Conservation (phyloP, 2,888 invertebrate species). For the Spialia ferax region DNA sequence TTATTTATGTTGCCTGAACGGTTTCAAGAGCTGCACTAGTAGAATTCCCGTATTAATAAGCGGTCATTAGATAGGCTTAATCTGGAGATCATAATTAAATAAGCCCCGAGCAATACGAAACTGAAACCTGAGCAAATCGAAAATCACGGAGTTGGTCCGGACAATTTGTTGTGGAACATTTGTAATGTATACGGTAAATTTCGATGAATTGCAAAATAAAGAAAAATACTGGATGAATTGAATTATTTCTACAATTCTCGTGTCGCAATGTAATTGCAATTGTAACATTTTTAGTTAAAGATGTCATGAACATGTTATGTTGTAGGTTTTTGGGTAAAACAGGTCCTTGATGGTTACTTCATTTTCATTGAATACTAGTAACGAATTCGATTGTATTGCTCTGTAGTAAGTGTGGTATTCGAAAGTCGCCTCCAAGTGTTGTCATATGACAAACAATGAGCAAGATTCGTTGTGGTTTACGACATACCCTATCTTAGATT, state of each 20-base stretch:
- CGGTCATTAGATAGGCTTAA: slow-evolving; percentile 38
- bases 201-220: neutral
- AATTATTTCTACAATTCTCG: no score
- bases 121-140: slow-evolving; percentile 35
- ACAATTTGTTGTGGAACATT: slow-evolving; percentile 19
- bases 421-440: slow-evolving; percentile 50
- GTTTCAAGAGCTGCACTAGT: slow-evolving; percentile 22
- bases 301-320: neutral
- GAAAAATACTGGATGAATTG: neutral
- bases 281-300: no score
- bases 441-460: slow-evolving; percentile 69
- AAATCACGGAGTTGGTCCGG: slow-evolving; percentile 28
- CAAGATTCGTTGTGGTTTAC: slow-evolving; percentile 67
- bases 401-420: slow-evolving; percentile 30
- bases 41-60: slow-evolving; percentile 38
- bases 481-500: slow-evolving; percentile 60
- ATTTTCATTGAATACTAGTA: slow-evolving; percentile 26
- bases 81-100: slow-evolving; percentile 39
- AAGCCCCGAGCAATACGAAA: slow-evolving; percentile 31
- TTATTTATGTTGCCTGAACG: slow-evolving; percentile 33
- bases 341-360: neutral
- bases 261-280: no score
- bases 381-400: slow-evolving; percentile 21
- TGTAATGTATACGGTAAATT: slow-evolving; percentile 3
- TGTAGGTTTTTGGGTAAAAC: neutral